These are phyloP conservation scores for Ascidia mentula DNA, from an alignment of 23 tunicate species.

Conservation along the genomic window DNA sequence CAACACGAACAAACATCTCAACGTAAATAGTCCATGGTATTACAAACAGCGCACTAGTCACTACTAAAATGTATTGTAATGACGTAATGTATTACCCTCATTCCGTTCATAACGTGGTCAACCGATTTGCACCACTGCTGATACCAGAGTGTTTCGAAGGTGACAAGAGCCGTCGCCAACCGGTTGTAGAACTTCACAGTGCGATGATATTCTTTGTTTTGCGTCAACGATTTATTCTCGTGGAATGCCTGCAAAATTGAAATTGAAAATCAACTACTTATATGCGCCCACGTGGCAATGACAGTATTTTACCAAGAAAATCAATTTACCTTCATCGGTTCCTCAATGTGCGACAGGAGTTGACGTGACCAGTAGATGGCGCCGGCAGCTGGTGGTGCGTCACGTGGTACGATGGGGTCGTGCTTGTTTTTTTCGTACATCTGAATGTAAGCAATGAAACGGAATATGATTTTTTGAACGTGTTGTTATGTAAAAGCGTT, in stretches of 20 bases:
- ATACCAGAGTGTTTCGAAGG: slow-evolving; percentile 83
- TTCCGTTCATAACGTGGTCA: slow-evolving; percentile 55
- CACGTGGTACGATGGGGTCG: slow-evolving; percentile 73
- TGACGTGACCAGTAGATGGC: slow-evolving; percentile 89
- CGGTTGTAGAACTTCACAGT: slow-evolving; percentile 85
- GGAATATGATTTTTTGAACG: not conserved
- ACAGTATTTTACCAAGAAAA: not conserved
- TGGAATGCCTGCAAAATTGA: slow-evolving; percentile 60
- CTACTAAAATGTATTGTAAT: too few species aligned
- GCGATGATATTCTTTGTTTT: slow-evolving; percentile 76
- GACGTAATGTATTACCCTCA: too few species aligned
- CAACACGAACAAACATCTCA: too few species aligned
- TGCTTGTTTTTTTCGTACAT: slow-evolving; percentile 86
- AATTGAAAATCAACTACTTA: not conserved
- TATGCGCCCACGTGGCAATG: not conserved
- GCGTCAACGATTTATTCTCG: slow-evolving; percentile 68
- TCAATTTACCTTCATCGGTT: slow-evolving; percentile 78
- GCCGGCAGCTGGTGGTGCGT: slow-evolving; percentile 90
- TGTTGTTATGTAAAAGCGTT: not conserved
- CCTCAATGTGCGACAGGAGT: slow-evolving; percentile 73
- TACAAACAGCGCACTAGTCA: too few species aligned
- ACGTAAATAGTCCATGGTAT: too few species aligned
- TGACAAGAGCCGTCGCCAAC: slow-evolving; percentile 76
- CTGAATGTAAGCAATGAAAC: slow-evolving; percentile 36
- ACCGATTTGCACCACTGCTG: slow-evolving; percentile 92